Percentiles rank a stretch among this genome's conserved stretches.
These are phyloP conservation scores for Psettodes erumei DNA, from an alignment of 2,113 vertebrate species.

Conservation along the genomic window DNA sequence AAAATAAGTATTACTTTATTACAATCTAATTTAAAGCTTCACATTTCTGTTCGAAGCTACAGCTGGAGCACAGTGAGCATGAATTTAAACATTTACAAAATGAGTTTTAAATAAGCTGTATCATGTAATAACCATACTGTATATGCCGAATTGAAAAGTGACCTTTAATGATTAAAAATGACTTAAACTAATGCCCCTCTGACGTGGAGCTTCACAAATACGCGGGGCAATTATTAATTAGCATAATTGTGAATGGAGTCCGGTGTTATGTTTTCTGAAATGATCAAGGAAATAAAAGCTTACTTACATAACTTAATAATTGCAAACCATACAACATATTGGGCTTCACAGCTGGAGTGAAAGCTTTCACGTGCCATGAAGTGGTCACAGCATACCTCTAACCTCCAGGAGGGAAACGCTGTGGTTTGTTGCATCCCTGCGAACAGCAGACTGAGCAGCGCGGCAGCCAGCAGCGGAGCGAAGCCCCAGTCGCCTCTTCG, in stretches of 20 bases:
- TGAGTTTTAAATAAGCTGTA: background rate
- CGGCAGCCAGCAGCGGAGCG: constrained; percentile 69
- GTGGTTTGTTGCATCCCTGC: constrained; percentile 78
- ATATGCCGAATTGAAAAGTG: constrained; percentile 5
- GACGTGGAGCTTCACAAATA: background rate
- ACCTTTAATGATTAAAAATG: background rate
- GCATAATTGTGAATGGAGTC: constrained; percentile 15
- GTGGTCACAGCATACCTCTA: constrained; percentile 80
- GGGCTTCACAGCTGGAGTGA: too few relatives aligned
- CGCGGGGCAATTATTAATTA: background rate
- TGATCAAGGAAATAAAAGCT: background rate
- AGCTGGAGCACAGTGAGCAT: background rate
- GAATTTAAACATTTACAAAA: background rate
- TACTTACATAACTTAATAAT: background rate
- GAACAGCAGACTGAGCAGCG: constrained; percentile 73
- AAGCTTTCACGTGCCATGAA: background rate
- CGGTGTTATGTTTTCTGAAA: background rate
- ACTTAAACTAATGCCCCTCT: background rate
- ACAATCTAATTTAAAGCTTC: background rate
- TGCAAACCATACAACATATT: background rate
- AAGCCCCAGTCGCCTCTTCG: constrained; percentile 46
- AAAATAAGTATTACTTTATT: background rate
- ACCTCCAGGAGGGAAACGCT: constrained; percentile 79
- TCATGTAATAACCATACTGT: background rate
- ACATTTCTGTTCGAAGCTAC: background rate